These are phyloP conservation scores for Porites evermanni DNA, from an alignment of 92 coral and sea anemone genomes.

Conservation along the genomic window DNA sequence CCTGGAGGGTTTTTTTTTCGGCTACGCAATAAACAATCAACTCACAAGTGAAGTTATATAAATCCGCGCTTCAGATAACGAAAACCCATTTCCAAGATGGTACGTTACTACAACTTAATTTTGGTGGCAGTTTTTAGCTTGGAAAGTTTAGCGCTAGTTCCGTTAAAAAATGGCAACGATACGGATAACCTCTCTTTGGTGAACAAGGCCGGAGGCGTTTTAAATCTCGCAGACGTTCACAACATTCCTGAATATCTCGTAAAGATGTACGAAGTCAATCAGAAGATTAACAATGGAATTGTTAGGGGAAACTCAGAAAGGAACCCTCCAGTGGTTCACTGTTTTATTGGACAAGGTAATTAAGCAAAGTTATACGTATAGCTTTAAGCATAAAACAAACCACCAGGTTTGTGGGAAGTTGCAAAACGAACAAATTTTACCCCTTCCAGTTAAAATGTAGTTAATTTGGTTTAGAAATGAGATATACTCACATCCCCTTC, in stretches of 20 bases:
- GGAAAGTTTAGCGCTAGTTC: not conserved
- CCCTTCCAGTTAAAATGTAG: too few relatives aligned
- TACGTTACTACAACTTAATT: not conserved
- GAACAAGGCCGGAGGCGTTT: not conserved
- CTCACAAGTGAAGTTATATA: not conserved
- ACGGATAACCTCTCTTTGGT: not conserved
- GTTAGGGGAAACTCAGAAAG: not conserved
- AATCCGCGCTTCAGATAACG: too few relatives aligned
- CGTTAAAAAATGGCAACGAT: not conserved
- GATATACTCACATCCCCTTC: too few relatives aligned
- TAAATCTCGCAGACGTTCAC: not conserved
- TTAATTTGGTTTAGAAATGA: too few relatives aligned
- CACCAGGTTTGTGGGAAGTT: too few relatives aligned
- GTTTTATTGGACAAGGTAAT: conserved; percentile 29
- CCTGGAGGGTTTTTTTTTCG: not conserved
- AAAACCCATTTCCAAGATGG: not conserved
- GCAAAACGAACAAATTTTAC: too few relatives aligned
- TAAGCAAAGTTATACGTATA: not conserved
- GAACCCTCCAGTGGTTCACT: not conserved
- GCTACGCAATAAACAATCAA: not conserved
- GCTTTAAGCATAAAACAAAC: too few relatives aligned
- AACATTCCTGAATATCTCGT: conserved; percentile 14
- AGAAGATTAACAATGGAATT: not conserved
- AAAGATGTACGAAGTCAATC: not conserved
- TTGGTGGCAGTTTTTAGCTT: not conserved